Conservation (phyloP, 2,888 invertebrate species). For the Acleris holmiana region DNA sequence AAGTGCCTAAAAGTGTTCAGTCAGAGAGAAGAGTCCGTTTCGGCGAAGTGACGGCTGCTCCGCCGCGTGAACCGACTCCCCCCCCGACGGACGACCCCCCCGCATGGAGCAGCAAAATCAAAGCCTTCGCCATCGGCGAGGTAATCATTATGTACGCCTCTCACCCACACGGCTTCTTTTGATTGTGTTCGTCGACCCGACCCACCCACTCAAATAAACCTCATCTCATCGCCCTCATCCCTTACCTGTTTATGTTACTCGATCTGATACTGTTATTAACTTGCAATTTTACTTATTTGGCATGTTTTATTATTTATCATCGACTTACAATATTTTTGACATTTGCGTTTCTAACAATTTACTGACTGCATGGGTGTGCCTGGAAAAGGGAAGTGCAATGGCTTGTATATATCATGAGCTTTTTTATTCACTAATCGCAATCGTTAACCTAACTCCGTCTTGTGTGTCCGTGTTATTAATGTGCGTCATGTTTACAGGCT, state of each 20-base stretch:
- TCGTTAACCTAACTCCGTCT: conserved; percentile 10
- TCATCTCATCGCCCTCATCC: conserved; percentile 60
- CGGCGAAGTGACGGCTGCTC: conserved; percentile 75
- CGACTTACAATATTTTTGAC: conserved; percentile 51
- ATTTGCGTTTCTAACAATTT: conserved; percentile 56
- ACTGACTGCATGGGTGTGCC: conserved; percentile 80
- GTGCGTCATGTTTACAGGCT: conserved; percentile 64
- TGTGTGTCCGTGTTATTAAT: conserved; percentile 14
- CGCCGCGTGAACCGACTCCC: conserved; percentile 62
- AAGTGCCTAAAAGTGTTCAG: conserved; percentile 69
- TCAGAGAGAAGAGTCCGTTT: conserved; percentile 81
- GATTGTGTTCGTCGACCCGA: conserved; percentile 82
- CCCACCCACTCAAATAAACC: conserved; percentile 65
- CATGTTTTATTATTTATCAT: conserved; percentile 70
- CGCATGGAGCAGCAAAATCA: conserved; percentile 82
- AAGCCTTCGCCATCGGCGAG: conserved; percentile 84
- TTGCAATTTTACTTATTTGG: conserved; percentile 79
- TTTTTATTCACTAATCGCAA: conserved; percentile 62
- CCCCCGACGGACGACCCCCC: conserved; percentile 70
- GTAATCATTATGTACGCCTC: conserved; percentile 80
- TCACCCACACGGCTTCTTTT: conserved; percentile 77
- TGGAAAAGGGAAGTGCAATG: conserved; percentile 71
- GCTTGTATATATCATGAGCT: conserved; percentile 79
- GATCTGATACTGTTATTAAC: conserved; percentile 64
- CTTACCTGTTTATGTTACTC: conserved; percentile 68